phyloP scores from a whole-genome alignment of 2,888 invertebrate genomes.

The Ophioninae sp. region DNA sequence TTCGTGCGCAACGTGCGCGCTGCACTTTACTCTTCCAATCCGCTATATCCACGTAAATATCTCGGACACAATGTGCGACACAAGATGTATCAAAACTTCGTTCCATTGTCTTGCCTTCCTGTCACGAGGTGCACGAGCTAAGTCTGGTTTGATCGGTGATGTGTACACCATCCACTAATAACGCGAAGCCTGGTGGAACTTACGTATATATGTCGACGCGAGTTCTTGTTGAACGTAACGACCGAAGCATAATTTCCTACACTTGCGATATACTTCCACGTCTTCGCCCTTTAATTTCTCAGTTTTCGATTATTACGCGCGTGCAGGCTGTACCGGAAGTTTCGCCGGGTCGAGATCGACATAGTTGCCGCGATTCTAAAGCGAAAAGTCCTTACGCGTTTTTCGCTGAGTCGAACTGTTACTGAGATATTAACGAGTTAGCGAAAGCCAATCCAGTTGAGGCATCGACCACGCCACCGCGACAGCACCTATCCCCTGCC shows the following conservation, averaged over 20 bases:
- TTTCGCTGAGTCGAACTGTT: neutral
- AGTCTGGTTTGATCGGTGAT: conserved; percentile 29
- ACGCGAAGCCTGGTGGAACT: conserved; percentile 26
- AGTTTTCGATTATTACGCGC: neutral
- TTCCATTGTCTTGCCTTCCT: conserved; percentile 52
- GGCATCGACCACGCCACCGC: neutral
- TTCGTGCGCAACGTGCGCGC: conserved; percentile 23
- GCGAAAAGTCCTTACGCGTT: neutral
- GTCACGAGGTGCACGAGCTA: conserved; percentile 23
- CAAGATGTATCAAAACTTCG: conserved; percentile 6
- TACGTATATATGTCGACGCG: conserved; percentile 7
- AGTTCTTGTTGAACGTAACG: neutral
- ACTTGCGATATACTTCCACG: neutral
- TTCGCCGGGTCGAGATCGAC: neutral
- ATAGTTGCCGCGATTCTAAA: neutral
- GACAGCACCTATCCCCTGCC: neutral
- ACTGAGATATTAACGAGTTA: neutral
- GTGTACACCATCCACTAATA: conserved; percentile 37
- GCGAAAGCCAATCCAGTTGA: neutral
- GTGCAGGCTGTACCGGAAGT: neutral
- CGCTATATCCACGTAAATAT: conserved; percentile 27
- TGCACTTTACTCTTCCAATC: conserved; percentile 28
- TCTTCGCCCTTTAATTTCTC: neutral
- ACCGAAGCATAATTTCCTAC: neutral
- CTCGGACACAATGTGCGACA: neutral